phyloP scores from a whole-genome alignment of 2,888 invertebrate genomes.

The Rutpela maculata region DNA sequence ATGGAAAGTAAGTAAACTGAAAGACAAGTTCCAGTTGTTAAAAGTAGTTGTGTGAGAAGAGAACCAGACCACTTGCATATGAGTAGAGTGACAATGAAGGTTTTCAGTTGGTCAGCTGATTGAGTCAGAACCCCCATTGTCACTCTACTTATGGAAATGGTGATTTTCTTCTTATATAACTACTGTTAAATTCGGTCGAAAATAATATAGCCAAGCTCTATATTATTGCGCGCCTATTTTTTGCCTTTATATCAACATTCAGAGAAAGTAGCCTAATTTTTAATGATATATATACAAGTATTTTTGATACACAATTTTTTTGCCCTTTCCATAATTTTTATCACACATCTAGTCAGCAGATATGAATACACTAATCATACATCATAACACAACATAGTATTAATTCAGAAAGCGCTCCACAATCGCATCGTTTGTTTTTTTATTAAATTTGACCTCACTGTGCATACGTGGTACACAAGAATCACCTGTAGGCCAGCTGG shows the following conservation, averaged over 20 bases:
- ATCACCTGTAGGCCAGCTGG: neutral
- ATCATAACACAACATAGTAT: conserved; percentile 46
- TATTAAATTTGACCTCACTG: neutral
- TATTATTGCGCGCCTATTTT: neutral
- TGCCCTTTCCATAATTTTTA: conserved; percentile 46
- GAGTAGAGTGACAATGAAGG: no score
- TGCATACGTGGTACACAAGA: conserved; percentile 14
- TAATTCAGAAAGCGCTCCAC: conserved; percentile 11
- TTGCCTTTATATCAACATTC: conserved; percentile 23
- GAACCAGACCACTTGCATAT: no score
- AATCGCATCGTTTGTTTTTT: neutral
- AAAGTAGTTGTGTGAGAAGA: no score
- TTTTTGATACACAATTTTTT: conserved; percentile 49
- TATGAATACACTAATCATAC: conserved; percentile 20
- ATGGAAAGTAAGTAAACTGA: conserved; percentile 10
- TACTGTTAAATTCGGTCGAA: neutral
- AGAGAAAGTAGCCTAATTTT: conserved; percentile 14
- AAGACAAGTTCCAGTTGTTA: neutral
- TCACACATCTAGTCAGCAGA: conserved; percentile 50
- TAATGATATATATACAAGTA: conserved; percentile 35
- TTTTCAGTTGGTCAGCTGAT: no score
- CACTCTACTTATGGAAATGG: no score
- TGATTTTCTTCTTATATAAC: no score
- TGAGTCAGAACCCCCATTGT: no score
- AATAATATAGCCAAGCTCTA: neutral